phyloP scores from a whole-genome alignment of 1,140 invertebrate genomes.

The Drosophila kurseongensis region DNA sequence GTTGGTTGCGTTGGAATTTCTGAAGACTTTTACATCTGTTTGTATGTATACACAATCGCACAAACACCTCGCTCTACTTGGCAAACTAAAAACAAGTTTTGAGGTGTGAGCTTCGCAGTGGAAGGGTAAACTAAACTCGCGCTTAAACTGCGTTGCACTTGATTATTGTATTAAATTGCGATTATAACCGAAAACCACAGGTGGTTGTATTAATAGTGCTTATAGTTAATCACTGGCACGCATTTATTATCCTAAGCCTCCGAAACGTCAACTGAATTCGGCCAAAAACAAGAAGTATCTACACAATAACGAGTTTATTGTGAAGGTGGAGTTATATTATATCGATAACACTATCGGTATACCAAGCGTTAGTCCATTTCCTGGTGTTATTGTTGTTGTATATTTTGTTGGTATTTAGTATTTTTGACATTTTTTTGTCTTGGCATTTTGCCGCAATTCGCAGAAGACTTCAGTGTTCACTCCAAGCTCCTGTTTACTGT shows the following conservation, averaged over 20 bases:
- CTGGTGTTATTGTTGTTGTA: too few relatives aligned
- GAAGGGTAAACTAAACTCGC: not conserved
- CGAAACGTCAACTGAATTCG: conserved; percentile 1
- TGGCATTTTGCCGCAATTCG: too few relatives aligned
- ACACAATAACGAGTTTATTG: conserved; percentile 12
- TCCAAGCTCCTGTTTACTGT: too few relatives aligned
- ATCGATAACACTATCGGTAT: not conserved
- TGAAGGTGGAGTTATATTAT: not conserved
- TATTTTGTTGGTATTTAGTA: not conserved
- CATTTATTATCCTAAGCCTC: conserved; percentile 1
- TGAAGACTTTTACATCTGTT: conserved; percentile 32
- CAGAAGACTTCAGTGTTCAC: too few relatives aligned
- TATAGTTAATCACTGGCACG: not conserved
- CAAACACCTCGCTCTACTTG: conserved; percentile 22
- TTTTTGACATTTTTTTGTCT: not conserved
- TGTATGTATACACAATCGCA: conserved; percentile 28
- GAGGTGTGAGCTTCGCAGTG: conserved; percentile 29
- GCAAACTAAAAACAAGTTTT: conserved; percentile 42
- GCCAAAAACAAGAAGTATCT: conserved; percentile 32
- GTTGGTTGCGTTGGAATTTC: conserved; percentile 11
- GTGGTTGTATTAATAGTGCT: not conserved
- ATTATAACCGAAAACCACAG: not conserved
- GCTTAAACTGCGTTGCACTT: conserved; percentile 2
- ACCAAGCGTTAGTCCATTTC: not conserved
- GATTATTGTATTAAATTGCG: not conserved